Conservation (phyloP, 1,140 invertebrate genomes). For the Leptonema lineaticorne region DNA sequence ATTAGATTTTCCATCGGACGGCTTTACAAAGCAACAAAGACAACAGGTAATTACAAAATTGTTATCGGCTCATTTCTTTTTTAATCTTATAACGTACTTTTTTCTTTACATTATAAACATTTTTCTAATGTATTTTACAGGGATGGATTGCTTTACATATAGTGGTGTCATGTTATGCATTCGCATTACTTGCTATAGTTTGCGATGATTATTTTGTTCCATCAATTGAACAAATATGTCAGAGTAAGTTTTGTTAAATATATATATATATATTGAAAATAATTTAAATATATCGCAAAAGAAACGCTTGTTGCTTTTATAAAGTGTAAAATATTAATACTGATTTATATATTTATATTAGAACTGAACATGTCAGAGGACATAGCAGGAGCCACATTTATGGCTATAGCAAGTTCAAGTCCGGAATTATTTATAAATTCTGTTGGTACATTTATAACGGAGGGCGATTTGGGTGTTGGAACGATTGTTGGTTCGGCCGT, state of each 20-base stretch:
- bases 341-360: slow-evolving; percentile 42
- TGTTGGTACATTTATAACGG: slow-evolving; percentile 80
- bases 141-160: slow-evolving; percentile 72
- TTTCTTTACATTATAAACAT: neutral
- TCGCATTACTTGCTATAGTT: slow-evolving; percentile 75
- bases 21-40: slow-evolving; percentile 68
- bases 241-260: slow-evolving; percentile 63
- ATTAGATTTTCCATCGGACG: slow-evolving; percentile 75
- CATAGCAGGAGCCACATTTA: slow-evolving; percentile 82
- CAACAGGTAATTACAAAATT: slow-evolving; percentile 49
- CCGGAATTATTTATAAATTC: slow-evolving; percentile 89
- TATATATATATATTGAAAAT: too few species aligned
- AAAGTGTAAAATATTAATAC: neutral
- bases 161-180: slow-evolving; percentile 75
- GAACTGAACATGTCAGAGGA: slow-evolving; percentile 70
- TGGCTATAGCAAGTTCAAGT: slow-evolving; percentile 87
- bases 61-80: neutral
- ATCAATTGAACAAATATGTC: slow-evolving; percentile 79
- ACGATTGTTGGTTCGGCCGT: slow-evolving; percentile 87
- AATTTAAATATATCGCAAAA: too few species aligned
- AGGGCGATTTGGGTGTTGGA: slow-evolving; percentile 79
- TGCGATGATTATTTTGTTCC: slow-evolving; percentile 88
- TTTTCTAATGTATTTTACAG: slow-evolving; percentile 43
- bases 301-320: neutral
- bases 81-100: neutral